phyloP scores from a whole-genome alignment of 2,113 vertebrate genomes.

The Ictidomys tridecemlineatus region DNA sequence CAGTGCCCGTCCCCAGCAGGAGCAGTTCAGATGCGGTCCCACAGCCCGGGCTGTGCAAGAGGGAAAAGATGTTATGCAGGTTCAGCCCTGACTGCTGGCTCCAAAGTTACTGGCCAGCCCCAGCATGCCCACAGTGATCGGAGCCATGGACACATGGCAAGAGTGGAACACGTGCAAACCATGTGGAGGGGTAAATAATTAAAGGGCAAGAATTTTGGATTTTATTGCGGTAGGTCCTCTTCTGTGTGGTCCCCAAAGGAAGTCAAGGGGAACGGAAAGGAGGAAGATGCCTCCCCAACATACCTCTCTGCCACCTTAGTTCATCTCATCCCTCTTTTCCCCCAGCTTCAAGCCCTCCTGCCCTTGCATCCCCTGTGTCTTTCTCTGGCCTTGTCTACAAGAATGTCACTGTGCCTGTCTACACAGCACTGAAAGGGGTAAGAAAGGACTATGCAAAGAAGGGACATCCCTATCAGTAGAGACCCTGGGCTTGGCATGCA shows the following conservation, averaged over 20 bases:
- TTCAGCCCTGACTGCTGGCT: neutral
- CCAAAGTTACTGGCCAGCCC: neutral
- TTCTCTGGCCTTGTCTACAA: conserved; percentile 92
- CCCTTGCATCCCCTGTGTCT: conserved; percentile 59
- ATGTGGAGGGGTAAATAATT: neutral
- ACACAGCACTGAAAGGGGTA: conserved; percentile 97
- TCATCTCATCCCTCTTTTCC: neutral
- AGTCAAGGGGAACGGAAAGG: neutral
- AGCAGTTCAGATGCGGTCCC: neutral
- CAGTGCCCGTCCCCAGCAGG: neutral
- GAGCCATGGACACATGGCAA: neutral
- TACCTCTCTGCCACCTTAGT: neutral
- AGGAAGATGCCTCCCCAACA: neutral
- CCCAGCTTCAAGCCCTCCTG: conserved; percentile 72
- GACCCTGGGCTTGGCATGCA: neutral
- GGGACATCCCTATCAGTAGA: neutral
- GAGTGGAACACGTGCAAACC: neutral
- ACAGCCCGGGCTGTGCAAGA: neutral
- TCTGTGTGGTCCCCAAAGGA: neutral
- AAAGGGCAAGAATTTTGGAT: neutral
- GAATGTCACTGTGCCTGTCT: conserved; percentile 95
- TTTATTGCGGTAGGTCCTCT: neutral
- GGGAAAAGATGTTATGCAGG: neutral
- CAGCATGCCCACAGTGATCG: neutral
- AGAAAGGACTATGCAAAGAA: conserved; percentile 21